A percentile compares a stretch with the other conserved stretches of the same genome.
phyloP scores from a whole-genome alignment of 2,888 invertebrate genomes.

The Neria commutata region DNA sequence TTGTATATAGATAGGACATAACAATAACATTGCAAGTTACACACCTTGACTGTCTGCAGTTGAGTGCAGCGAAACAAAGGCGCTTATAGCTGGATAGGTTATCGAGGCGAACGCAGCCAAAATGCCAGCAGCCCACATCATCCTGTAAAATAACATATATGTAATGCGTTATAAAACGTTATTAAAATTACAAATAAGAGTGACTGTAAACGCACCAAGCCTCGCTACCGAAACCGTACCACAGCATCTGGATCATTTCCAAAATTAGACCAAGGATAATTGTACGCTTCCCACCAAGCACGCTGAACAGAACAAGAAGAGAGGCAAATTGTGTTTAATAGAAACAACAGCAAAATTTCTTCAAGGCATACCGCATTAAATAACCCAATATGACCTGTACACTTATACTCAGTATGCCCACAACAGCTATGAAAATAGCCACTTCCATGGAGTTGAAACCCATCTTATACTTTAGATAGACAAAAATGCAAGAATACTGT shows the following conservation, averaged over 20 bases:
- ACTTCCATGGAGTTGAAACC: constrained; percentile 95
- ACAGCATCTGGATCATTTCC: constrained; percentile 95
- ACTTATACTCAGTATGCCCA: constrained; percentile 93
- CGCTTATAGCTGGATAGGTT: constrained; percentile 98
- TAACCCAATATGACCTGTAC: constrained; percentile 89
- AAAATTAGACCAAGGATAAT: constrained; percentile 96
- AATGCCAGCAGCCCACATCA: constrained; percentile 99
- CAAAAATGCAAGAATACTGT: constrained; percentile 99
- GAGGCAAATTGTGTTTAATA: background rate
- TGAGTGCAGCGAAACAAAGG: constrained; percentile 97
- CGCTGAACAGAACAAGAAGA: constrained; percentile 34
- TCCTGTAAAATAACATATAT: constrained; percentile 65
- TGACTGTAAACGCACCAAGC: constrained; percentile 72
- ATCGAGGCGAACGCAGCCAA: constrained; percentile 95
- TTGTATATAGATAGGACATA: background rate
- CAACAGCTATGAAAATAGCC: constrained; percentile 95
- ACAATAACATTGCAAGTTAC: no score
- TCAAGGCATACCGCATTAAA: constrained; percentile 68
- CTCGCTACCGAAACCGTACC: constrained; percentile 96
- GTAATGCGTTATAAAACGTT: background rate
- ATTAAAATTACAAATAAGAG: background rate
- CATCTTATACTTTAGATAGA: constrained; percentile 97
- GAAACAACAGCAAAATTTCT: background rate
- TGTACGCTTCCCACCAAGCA: constrained; percentile 91
- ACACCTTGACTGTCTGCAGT: constrained; percentile 95